Evolutionary conservation across 2,888 invertebrate genomes (phyloP), one percentile per base, ranked within the genome.

Genomic region (Tineola bisselliella): DNA sequence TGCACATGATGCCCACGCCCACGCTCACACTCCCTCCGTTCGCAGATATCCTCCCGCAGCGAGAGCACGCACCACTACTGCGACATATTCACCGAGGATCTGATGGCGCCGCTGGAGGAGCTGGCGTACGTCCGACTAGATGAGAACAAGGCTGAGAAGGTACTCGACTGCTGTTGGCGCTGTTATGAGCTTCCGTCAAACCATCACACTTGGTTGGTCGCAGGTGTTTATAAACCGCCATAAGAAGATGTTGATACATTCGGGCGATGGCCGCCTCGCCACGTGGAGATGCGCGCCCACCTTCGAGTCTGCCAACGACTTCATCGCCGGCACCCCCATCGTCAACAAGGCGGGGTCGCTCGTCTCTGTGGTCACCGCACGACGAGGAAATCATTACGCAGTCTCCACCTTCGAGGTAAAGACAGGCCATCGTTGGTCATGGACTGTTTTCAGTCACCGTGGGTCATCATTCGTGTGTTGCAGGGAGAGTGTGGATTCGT

Each of bases 401-500:
- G 77, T 86, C 12, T 81, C 84, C 8, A 74, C 72, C 0, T 73
- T 79, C 38, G 82, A 84, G 73, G 84, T 81, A 1, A 33, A 2
- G 25, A n/a, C n/a, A 13, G n/a, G 18, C 48, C n/a, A n/a, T n/a
- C n/a, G n/a, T n/a, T n/a, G n/a, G n/a, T n/a, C n/a, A n/a, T n/a
- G n/a, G n/a, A n/a, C n/a, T n/a, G n/a, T n/a, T n/a, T n/a, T 8
- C n/a, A 5, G 4, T 44, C 44, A 48, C 17, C 1, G 48, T 13
- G 48, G 8, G n/a, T 8, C 48, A 1, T 10, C 11, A 6, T 2
- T 10, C 18, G 15, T 48, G 8, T 48, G n/a, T 54, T 25, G 19
- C 71, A 84, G 82, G 83, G 86, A n/a, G 77, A 77, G 44, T 81
- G 84, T 62, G 87, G 87, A 0, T 87, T 84, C 74, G 84, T 87